Evolutionary conservation across 1,140 invertebrate genomes (phyloP), one percentile per base, ranked within the genome.

Genomic region (Macrosteles quadrilineatus): DNA sequence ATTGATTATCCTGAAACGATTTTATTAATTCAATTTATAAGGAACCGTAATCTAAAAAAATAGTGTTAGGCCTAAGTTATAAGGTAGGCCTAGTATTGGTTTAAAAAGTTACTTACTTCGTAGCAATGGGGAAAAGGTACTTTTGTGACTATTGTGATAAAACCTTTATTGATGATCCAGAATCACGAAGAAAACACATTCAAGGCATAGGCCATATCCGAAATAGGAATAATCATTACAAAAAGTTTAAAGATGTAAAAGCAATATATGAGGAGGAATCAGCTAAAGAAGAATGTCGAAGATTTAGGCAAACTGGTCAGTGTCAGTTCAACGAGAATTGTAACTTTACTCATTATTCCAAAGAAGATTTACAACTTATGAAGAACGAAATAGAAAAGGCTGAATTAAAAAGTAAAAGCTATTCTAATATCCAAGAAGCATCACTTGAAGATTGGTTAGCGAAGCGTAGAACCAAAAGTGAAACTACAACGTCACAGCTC

Each of bases 61-160:
- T n/a, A n/a, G n/a, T n/a, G n/a, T n/a, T n/a, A n/a, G n/a, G n/a
- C n/a, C n/a, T n/a, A n/a, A n/a, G n/a, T n/a, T n/a, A n/a, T n/a
- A n/a, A n/a, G n/a, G n/a, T n/a, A n/a, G n/a, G n/a, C n/a, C n/a
- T n/a, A n/a, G n/a, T n/a, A n/a, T n/a, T n/a, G n/a, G n/a, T n/a
- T n/a, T n/a, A n/a, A n/a, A n/a, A n/a, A n/a, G n/a, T n/a, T n/a
- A n/a, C n/a, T n/a, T n/a, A n/a, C n/a, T n/a, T 36, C 14, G 32
- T 14, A 4, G 27, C 27, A 67, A 72, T 72, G 73, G 68, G 70
- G 21, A 65, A 68, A 32, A 57, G 65, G 47, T 76, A 76, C 63
- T 74, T 71, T 71, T 76, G 75, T 71, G 75, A 76, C 53, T 76
- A 75, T 68, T 76, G 75, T 69, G 71, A 76, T 53, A 71, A 74